phyloP scores from a whole-genome alignment of 2,113 vertebrate genomes.

The Daubentonia madagascariensis region DNA sequence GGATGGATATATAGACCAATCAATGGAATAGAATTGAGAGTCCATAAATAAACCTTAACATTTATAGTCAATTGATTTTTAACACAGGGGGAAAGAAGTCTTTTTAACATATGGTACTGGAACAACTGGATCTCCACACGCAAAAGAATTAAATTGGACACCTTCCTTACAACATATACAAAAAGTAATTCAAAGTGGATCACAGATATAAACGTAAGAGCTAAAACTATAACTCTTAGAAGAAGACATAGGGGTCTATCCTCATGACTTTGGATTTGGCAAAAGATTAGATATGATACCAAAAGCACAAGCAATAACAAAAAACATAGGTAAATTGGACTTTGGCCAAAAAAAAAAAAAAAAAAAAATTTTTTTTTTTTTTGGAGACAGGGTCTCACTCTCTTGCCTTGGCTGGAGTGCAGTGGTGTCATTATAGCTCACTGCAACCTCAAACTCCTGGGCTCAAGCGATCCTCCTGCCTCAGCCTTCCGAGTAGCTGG shows the following conservation, averaged over 20 bases:
- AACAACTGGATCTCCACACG: background rate
- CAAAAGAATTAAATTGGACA: background rate
- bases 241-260: background rate
- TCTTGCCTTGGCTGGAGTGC: too few species aligned
- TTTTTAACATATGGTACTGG: background rate
- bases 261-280: background rate
- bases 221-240: background rate
- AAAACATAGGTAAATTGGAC: background rate
- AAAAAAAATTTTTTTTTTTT: too few species aligned
- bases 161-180: background rate
- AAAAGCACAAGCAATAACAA: background rate
- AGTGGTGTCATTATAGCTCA: too few species aligned
- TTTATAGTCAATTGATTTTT: background rate
- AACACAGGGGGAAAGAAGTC: background rate
- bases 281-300: background rate
- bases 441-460: too few species aligned
- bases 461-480: too few species aligned
- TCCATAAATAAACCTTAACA: background rate
- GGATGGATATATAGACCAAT: background rate
- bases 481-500: too few species aligned
- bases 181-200: background rate
- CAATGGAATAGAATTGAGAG: background rate
- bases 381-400: too few species aligned
- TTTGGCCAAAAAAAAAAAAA: too few species aligned
- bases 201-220: background rate